Evolutionary conservation across 2,888 invertebrate species (phyloP), one percentile per base, ranked within the genome.

Genomic region (Athrips mouffetella): DNA sequence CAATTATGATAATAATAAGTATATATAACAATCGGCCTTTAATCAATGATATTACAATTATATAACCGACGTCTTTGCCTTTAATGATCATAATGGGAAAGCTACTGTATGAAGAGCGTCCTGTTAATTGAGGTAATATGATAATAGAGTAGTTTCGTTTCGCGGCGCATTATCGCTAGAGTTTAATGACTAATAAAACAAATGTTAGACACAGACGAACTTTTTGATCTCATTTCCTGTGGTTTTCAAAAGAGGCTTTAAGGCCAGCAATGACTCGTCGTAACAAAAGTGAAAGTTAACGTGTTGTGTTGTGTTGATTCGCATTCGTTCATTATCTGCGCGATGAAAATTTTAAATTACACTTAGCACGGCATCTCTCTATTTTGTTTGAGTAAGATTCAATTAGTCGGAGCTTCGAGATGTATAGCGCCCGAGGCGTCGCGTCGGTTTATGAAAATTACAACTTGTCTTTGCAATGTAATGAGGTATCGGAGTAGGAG

Each of bases 291-390:
- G 87, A 87, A 87, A 87, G 87, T 86, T 76, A 76, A 79, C 68
- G 62, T 75, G 75, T 68, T 68, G 73, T 78, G 80, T 82, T 73
- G 76, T 73, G 76, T 70, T 76, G 76, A 65, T 65, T n/a, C n/a
- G n/a, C n/a, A n/a, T n/a, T n/a, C n/a, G 62, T 78, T 81, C 80
- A 84, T 81, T 81, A 80, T 73, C 71, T 70, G 57, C 59, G 67
- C 76, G 78, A 83, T 82, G 83, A 80, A 82, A 82, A 83, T 82
- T 75, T 79, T 70, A 83, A 84, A 86, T 85, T 81, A 76, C 80
- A 70, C 68, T 67, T 73, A 70, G 73, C 79, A 76, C 78, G 70
- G 73, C 67, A 71, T 66, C 48, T 63, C 65, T 72, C 73, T 77
- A 70, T 76, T 83, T 83, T 82, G 76, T 85, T 82, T 80, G 70